Evolutionary conservation across 1,140 invertebrate genomes (phyloP).

Genomic region (Sipha flava): DNA sequence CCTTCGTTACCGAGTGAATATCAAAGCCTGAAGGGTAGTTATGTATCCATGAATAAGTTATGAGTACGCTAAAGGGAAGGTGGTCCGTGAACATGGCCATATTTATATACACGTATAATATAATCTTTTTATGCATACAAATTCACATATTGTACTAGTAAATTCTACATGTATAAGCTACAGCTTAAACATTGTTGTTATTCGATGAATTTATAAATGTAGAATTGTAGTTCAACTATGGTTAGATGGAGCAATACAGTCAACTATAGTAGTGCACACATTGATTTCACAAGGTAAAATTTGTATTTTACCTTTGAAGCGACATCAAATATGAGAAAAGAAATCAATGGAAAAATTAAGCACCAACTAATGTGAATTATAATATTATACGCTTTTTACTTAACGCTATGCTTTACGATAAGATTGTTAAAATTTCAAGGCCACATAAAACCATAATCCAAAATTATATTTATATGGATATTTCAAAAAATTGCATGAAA

Average conservation of each 20-base stretch:
- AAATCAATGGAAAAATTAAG: background rate
- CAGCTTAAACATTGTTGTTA: too few species aligned
- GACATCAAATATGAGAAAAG: background rate
- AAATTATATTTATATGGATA: too few species aligned
- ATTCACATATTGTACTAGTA: background rate
- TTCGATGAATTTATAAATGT: too few species aligned
- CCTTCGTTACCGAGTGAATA: background rate
- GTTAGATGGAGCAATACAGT: too few species aligned
- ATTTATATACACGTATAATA: background rate
- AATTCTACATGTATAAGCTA: too few species aligned
- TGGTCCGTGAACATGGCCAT: background rate
- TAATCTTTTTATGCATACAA: background rate
- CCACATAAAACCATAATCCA: background rate
- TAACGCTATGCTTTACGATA: background rate
- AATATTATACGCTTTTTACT: background rate
- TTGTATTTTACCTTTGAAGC: too few species aligned
- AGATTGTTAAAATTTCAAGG: background rate
- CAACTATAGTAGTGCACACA: too few species aligned
- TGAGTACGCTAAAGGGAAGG: background rate
- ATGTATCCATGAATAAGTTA: background rate
- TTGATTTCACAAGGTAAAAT: too few species aligned
- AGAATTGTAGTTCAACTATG: too few species aligned
- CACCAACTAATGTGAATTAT: too few species aligned
- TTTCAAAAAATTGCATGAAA: too few species aligned
- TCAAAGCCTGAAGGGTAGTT: background rate